These are phyloP conservation scores for Hermetia illucens DNA, from an alignment of 1,140 invertebrate species.

Conservation along the genomic window DNA sequence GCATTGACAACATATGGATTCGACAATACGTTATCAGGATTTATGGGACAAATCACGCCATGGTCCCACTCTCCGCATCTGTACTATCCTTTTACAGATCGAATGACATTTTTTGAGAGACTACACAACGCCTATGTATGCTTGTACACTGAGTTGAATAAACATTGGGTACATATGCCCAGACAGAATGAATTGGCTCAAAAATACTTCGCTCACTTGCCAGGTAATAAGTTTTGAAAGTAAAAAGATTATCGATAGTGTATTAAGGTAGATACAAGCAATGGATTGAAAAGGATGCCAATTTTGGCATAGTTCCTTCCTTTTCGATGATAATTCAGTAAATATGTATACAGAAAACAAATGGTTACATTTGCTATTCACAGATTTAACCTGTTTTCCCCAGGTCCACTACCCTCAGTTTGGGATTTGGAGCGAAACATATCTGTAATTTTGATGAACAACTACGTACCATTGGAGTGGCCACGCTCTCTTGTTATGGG, in stretches of 20 bases:
- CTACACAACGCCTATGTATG: constrained; percentile 14
- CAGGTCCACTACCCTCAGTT: constrained; percentile 31
- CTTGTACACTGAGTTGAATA: constrained; percentile 6
- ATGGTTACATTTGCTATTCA: too few relatives aligned
- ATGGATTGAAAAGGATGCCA: too few relatives aligned
- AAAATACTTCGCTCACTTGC: constrained; percentile 15
- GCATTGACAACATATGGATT: constrained; percentile 24
- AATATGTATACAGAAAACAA: too few relatives aligned
- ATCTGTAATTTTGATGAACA: constrained; percentile 28
- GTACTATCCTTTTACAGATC: constrained; percentile 8
- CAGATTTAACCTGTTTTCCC: too few relatives aligned
- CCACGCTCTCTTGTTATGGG: constrained; percentile 17
- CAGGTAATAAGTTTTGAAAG: too few relatives aligned
- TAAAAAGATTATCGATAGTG: too few relatives aligned
- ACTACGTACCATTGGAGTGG: constrained; percentile 22
- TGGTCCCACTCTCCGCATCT: constrained; percentile 20
- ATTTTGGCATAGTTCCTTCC: too few relatives aligned
- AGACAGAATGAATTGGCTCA: constrained; percentile 15
- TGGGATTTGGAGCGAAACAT: constrained; percentile 33
- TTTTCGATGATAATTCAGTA: too few relatives aligned
- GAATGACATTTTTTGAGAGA: constrained; percentile 12
- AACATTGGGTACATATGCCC: constrained; percentile 12
- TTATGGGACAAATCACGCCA: constrained; percentile 20
- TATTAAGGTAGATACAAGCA: too few relatives aligned
- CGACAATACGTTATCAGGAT: constrained; percentile 20